Conservation (phyloP, 1,140 invertebrate genomes). For the Harlomillsia oculata region DNA sequence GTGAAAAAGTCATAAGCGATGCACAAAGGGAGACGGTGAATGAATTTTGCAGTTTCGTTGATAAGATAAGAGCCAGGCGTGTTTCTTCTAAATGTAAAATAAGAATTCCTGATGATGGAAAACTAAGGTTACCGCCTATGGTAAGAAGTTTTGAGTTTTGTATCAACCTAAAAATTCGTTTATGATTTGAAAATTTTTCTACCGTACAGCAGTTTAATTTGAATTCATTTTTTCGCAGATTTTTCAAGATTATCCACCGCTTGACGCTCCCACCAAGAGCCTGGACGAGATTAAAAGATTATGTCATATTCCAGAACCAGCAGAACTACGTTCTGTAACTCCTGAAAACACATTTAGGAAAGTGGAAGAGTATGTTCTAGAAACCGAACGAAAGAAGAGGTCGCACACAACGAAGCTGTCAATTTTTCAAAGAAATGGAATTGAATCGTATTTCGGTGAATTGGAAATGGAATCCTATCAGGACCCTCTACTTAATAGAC, state of each 20-base stretch:
- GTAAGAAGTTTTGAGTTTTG: conserved; percentile 1
- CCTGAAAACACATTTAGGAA: conserved; percentile 26
- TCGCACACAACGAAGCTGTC: conserved; percentile 29
- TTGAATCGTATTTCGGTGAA: conserved; percentile 32
- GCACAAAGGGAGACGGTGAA: too few species aligned
- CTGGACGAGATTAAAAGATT: conserved; percentile 20
- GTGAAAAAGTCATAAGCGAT: too few species aligned
- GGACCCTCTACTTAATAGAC: conserved; percentile 1
- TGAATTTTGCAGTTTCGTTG: too few species aligned
- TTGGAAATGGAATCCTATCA: conserved; percentile 32
- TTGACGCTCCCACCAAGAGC: too few species aligned
- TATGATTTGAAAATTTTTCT: too few species aligned
- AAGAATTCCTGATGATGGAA: too few species aligned
- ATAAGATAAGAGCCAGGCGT: too few species aligned
- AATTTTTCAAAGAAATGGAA: conserved; percentile 32
- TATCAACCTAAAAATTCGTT: too few species aligned
- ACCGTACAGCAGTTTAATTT: too few species aligned
- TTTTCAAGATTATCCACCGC: too few species aligned
- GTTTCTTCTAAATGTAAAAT: too few species aligned
- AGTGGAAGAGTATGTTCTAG: conserved; percentile 34
- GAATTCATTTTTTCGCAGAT: too few species aligned
- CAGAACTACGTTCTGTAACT: conserved; percentile 13
- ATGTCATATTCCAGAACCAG: conserved; percentile 22
- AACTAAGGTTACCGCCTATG: not conserved
- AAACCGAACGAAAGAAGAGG: conserved; percentile 32